A percentile compares a stretch with the other conserved stretches of the same genome.
Evolutionary conservation across 2,888 invertebrate genomes (phyloP).

Genomic region (Cheilosia pagana): DNA sequence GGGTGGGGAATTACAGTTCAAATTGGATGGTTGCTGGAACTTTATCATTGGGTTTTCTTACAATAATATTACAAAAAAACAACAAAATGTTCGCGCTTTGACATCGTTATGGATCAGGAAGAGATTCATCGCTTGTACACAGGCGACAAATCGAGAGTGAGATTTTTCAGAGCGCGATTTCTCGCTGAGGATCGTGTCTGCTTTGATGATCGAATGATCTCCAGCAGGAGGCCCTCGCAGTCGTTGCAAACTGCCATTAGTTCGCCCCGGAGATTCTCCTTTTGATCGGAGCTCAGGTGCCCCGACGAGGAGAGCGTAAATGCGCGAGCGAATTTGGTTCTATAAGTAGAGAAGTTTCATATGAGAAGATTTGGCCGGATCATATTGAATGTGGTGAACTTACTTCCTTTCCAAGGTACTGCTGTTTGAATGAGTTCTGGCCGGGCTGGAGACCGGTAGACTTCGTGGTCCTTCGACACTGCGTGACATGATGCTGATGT

Average conservation of each 20-base stretch:
- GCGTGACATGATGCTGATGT: slow-evolving; percentile 85
- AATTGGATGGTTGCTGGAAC: slow-evolving; percentile 62
- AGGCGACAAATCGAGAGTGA: slow-evolving; percentile 92
- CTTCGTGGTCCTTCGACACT: slow-evolving; percentile 86
- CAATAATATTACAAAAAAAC: slow-evolving; percentile 19
- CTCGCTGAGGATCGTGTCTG: slow-evolving; percentile 92
- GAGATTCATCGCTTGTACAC: slow-evolving; percentile 86
- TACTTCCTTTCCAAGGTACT: slow-evolving; percentile 85
- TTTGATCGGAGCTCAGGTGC: slow-evolving; percentile 82
- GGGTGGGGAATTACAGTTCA: slow-evolving; percentile 25
- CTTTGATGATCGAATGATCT: slow-evolving; percentile 93
- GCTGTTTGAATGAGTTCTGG: slow-evolving; percentile 83
- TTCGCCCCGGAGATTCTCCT: slow-evolving; percentile 89
- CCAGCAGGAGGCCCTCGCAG: slow-evolving; percentile 96
- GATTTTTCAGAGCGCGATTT: slow-evolving; percentile 91
- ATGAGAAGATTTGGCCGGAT: background rate
- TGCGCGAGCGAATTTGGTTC: slow-evolving; percentile 87
- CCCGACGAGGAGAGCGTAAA: slow-evolving; percentile 85
- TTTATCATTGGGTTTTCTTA: slow-evolving; percentile 57
- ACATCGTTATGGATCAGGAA: slow-evolving; percentile 32
- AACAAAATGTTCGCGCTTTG: slow-evolving; percentile 39
- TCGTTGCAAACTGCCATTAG: slow-evolving; percentile 97
- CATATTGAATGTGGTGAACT: slow-evolving; percentile 51
- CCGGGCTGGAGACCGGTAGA: slow-evolving; percentile 84
- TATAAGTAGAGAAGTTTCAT: slow-evolving; percentile 78